Evolutionary conservation across 2,113 vertebrate species (phyloP).

Genomic region (Plecturocebus donacophilus): DNA sequence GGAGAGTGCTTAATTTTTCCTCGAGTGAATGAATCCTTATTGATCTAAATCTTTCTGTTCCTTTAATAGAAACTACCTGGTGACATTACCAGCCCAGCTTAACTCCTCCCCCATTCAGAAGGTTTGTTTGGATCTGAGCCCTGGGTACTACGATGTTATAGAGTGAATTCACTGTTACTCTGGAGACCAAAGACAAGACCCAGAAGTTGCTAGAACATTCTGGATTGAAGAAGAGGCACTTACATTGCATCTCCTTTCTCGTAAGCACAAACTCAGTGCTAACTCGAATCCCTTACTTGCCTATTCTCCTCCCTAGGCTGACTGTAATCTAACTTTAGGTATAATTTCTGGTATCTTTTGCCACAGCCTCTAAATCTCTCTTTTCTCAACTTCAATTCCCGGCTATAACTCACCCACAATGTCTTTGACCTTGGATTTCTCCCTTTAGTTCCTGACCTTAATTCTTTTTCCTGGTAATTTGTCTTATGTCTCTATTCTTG

Average conservation of each 20-base stretch:
- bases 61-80: slow-evolving; percentile 78
- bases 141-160: not conserved
- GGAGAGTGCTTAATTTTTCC: not conserved
- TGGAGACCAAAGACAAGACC: slow-evolving; percentile 53
- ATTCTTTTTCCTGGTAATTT: not conserved
- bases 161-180: slow-evolving; percentile 32
- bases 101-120: slow-evolving; percentile 78
- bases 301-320: not conserved
- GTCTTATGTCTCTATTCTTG: not conserved
- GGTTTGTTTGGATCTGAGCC: slow-evolving; percentile 79
- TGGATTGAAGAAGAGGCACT: not conserved
- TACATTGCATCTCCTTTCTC: slow-evolving; percentile 40
- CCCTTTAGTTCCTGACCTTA: not conserved
- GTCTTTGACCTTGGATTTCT: not conserved
- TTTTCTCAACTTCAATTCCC: not conserved
- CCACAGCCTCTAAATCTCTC: not conserved
- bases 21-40: not conserved
- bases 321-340: not conserved
- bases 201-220: slow-evolving; percentile 23
- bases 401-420: not conserved
- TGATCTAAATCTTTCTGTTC: slow-evolving; percentile 20
- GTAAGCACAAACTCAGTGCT: not conserved
- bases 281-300: not conserved
- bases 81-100: slow-evolving; percentile 76
- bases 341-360: not conserved